Conservation (phyloP, 2,113 vertebrate genomes). For the Erythrocercus mccallii region DNA sequence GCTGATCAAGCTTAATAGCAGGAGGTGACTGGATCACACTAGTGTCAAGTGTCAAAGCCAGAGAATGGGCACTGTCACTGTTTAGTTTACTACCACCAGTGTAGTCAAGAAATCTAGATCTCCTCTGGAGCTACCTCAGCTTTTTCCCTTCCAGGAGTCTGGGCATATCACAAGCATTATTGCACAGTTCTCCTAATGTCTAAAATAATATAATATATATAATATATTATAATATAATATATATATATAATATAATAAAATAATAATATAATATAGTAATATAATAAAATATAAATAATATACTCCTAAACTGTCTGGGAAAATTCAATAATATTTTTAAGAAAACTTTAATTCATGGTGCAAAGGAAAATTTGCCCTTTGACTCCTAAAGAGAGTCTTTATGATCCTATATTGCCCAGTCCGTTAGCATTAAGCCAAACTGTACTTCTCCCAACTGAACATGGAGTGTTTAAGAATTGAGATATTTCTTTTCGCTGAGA, state of each 20-base stretch:
- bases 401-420: neutral
- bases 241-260: too few species aligned
- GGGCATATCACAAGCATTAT: neutral
- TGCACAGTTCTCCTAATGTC: neutral
- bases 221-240: too few species aligned
- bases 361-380: neutral
- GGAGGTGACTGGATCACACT: neutral
- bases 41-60: neutral
- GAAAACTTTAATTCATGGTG: neutral
- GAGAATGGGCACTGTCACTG: neutral
- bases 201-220: too few species aligned
- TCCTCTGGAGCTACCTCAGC: neutral
- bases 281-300: too few species aligned
- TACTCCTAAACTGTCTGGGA: neutral
- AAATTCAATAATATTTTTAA: neutral
- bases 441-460: neutral
- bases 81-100: neutral
- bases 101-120: neutral
- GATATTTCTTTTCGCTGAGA: neutral
- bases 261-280: too few species aligned
- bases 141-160: neutral
- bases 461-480: neutral
- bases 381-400: neutral
- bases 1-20: neutral
- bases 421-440: neutral